These are phyloP conservation scores for Drosophila meridionalis DNA, from an alignment of 2,888 invertebrate species.

Conservation along the genomic window DNA sequence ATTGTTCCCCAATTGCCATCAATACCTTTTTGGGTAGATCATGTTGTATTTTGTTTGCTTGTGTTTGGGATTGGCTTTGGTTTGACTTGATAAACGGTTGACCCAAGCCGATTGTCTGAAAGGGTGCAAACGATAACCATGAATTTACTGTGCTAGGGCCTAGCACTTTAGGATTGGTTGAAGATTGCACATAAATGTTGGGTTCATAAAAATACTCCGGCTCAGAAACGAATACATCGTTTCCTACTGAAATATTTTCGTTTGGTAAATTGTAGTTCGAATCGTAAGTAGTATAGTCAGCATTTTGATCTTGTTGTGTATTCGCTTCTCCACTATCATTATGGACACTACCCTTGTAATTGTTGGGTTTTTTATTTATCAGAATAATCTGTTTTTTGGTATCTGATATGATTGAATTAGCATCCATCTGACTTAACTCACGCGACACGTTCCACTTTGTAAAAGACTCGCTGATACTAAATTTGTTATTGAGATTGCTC, in stretches of 20 bases:
- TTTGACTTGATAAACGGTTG: slow-evolving; percentile 30
- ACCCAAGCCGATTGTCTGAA: slow-evolving; percentile 3
- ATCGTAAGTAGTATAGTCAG: slow-evolving; percentile 37
- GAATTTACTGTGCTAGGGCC: not conserved
- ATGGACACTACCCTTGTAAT: not conserved
- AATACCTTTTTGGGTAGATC: slow-evolving; percentile 26
- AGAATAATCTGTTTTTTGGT: not conserved
- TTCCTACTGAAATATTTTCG: not conserved
- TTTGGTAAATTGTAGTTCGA: slow-evolving; percentile 4
- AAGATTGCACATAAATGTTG: not conserved
- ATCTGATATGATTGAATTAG: slow-evolving; percentile 3
- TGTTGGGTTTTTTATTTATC: not conserved
- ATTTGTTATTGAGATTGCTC: not conserved
- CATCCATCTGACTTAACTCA: slow-evolving; percentile 7
- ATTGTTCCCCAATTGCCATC: slow-evolving; percentile 49
- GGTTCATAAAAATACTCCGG: not conserved
- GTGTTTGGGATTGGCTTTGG: not conserved
- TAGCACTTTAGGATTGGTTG: not conserved
- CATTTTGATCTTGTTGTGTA: slow-evolving; percentile 36
- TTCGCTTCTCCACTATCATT: not conserved
- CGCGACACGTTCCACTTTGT: slow-evolving; percentile 6
- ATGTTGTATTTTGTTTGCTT: not conserved
- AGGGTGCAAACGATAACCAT: slow-evolving; percentile 1
- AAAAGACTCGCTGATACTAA: not conserved
- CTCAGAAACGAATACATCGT: not conserved